A percentile compares a stretch with the other conserved stretches of the same genome.
Evolutionary conservation across 1,140 invertebrate genomes (phyloP).

Genomic region (Cydia amplana): DNA sequence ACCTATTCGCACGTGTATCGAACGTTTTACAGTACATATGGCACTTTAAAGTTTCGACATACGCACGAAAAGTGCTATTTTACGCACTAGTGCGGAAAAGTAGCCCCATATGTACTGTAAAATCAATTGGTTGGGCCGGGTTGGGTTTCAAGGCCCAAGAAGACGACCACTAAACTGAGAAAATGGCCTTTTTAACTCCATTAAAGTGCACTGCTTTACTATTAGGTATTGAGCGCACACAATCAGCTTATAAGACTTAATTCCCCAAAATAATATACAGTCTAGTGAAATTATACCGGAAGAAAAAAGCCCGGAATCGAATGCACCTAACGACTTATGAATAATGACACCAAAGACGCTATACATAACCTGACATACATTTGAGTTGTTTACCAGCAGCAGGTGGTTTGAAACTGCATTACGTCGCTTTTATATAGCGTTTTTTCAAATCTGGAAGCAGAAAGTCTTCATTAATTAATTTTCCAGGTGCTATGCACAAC

Average conservation of each 20-base stretch:
- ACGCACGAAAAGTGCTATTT: no score
- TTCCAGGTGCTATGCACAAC: no score
- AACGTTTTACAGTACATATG: no score
- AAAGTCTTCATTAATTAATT: constrained; percentile 36
- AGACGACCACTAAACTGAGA: no score
- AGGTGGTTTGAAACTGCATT: constrained; percentile 69
- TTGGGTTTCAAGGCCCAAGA: no score
- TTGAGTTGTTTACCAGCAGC: constrained; percentile 72
- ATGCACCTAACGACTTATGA: constrained; percentile 71
- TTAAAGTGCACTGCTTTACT: neutral
- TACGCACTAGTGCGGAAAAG: no score
- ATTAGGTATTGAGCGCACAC: constrained; percentile 2
- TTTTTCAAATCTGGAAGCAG: constrained; percentile 67
- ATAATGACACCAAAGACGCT: constrained; percentile 49
- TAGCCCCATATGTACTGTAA: no score
- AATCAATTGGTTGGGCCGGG: no score
- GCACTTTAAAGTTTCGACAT: no score
- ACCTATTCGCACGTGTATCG: no score
- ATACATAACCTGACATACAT: constrained; percentile 69
- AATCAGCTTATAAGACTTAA: neutral
- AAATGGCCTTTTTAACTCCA: neutral
- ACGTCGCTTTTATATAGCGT: constrained; percentile 58
- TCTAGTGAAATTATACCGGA: constrained; percentile 20
- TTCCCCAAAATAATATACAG: constrained; percentile 9
- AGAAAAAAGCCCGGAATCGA: constrained; percentile 32